Evolutionary conservation across 2,888 invertebrate genomes (phyloP), one percentile per base, ranked within the genome.

Genomic region (Caenorhabditis zanzibari): DNA sequence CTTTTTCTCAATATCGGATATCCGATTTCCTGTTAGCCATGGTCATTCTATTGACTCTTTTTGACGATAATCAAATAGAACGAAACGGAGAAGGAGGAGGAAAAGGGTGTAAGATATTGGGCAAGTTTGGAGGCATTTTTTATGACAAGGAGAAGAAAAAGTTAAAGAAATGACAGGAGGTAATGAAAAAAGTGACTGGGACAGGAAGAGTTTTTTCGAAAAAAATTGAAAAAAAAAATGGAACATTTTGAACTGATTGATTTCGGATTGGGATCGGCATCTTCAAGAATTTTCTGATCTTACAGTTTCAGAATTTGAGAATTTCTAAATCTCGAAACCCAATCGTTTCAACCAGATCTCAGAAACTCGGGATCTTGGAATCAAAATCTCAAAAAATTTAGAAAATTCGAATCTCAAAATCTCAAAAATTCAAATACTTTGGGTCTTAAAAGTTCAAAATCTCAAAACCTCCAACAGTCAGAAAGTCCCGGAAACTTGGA

Each of bases 41-140:
- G 68, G 68, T 68, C 68, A 68, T 54, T 68, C 19, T 68, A 68
- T 68, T 68, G 68, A 68, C 68, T 68, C 68, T 68, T 68, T 68
- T 54, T 54, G 54, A 54, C 68, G 68, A 49, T 68, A 68, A 68
- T 68, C 68, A 68, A 68, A 68, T 35, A 68, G 19, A 38, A 35
- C 16, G 52, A 68, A 6, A 28, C 24, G 6, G 44, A 24, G 22
- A 26, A 16, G n/a, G n/a, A 19, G 22, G 61, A 35, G 61, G 7
- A 26, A 35, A 10, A 24, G 59, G 44, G 44, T 26, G 63, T 9
- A 28, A 44, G 44, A n/a, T 66, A 26, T 49, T 19, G 49, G 63
- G 63, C 63, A 63, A 63, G 63, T 16, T 63, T 63, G 24, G 54
- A 63, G 44, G 24, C 61, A 63, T 63, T 63, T 63, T 63, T 61